A percentile compares a stretch with the other conserved stretches of the same genome.
These are phyloP conservation scores for Taphrorychus bicolor DNA, from an alignment of 2,888 invertebrate genomes.

Conservation along the genomic window DNA sequence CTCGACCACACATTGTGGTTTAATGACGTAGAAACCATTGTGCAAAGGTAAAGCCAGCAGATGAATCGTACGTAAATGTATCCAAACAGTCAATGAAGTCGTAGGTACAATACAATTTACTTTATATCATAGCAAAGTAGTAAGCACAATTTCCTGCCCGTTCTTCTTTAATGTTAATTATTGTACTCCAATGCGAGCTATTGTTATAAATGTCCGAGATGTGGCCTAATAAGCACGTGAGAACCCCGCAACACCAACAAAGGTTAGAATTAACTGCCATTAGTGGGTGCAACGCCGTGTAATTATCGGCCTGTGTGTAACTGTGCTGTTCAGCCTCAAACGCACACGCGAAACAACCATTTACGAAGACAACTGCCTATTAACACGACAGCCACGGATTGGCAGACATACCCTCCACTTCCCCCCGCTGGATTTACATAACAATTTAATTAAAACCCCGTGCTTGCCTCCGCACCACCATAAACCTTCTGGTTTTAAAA, in stretches of 20 bases:
- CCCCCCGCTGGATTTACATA: neutral
- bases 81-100: no score
- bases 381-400: slow-evolving; percentile 14
- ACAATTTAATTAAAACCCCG: neutral
- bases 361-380: slow-evolving; percentile 29
- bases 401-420: neutral
- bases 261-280: slow-evolving; percentile 26
- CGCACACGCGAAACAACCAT: slow-evolving; percentile 25
- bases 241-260: neutral
- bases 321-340: slow-evolving; percentile 20
- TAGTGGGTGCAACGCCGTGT: slow-evolving; percentile 29
- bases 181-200: neutral
- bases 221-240: neutral
- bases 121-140: no score
- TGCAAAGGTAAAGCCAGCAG: no score
- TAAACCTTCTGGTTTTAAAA: slow-evolving; percentile 3
- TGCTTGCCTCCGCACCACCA: slow-evolving; percentile 13
- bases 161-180: no score
- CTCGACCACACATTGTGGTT: no score
- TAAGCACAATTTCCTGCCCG: no score
- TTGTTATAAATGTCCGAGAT: neutral
- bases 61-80: no score
- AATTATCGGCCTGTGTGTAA: slow-evolving; percentile 29
- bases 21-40: no score
- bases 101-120: no score